Percentiles rank a stretch among this genome's conserved stretches.
Evolutionary conservation across 2,888 invertebrate species (phyloP).

Genomic region (Thecocarcelia acutangulata): DNA sequence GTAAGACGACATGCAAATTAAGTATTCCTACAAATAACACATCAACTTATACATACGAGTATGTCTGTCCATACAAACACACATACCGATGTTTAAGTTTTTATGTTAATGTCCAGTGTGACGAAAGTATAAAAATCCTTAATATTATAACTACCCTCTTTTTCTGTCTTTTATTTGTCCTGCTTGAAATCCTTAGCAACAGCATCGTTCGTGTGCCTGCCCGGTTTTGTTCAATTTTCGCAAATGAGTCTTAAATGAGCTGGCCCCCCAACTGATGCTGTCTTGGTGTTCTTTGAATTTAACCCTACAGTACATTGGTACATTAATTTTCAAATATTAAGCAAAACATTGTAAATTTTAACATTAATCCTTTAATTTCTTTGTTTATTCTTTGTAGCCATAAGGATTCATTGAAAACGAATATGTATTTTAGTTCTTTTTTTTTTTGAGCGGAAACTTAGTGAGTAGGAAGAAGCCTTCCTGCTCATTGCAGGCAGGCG

Average conservation of each 20-base stretch:
- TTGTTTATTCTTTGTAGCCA: slow-evolving; percentile 30
- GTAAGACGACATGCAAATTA: slow-evolving; percentile 33
- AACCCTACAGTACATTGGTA: slow-evolving; percentile 18
- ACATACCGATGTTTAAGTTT: not conserved
- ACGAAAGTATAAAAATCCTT: slow-evolving; percentile 58
- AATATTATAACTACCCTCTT: slow-evolving; percentile 44
- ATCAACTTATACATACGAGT: no score
- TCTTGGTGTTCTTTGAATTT: slow-evolving; percentile 21
- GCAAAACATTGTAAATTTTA: slow-evolving; percentile 42
- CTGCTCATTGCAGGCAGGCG: slow-evolving; percentile 23
- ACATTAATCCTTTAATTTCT: slow-evolving; percentile 66
- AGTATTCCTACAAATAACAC: no score
- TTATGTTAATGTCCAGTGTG: slow-evolving; percentile 58
- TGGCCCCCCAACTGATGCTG: slow-evolving; percentile 44
- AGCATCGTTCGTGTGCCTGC: slow-evolving; percentile 1
- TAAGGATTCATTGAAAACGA: slow-evolving; percentile 9
- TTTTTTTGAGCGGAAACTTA: slow-evolving; percentile 41
- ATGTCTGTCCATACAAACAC: not conserved
- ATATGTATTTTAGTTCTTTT: slow-evolving; percentile 12
- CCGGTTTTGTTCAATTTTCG: slow-evolving; percentile 18
- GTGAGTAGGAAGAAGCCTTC: slow-evolving; percentile 7
- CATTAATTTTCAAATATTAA: slow-evolving; percentile 51
- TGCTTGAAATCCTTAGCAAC: slow-evolving; percentile 22
- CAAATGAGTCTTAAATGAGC: slow-evolving; percentile 59
- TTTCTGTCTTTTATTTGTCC: slow-evolving; percentile 18